Evolutionary conservation across 2,797 vertebrate genomes (phyloP).

Genomic region (Oceanodroma leucorhoa): DNA sequence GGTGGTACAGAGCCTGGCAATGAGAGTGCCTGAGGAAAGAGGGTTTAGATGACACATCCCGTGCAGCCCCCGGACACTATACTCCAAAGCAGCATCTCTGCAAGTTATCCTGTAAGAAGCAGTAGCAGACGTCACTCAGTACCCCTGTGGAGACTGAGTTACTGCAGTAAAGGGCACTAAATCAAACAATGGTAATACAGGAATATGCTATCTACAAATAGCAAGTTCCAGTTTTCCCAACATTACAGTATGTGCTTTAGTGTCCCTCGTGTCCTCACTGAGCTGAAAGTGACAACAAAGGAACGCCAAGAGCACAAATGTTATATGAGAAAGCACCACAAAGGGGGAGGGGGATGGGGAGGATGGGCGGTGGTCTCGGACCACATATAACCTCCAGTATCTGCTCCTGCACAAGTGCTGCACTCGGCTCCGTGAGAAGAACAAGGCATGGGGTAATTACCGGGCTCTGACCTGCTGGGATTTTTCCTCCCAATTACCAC

Average conservation of each 20-base stretch:
- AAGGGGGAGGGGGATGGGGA: neutral
- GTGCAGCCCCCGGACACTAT: neutral
- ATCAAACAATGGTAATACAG: neutral
- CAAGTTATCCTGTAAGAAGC: neutral
- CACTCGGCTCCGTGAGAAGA: fast-evolving
- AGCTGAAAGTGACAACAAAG: neutral
- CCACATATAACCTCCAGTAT: neutral
- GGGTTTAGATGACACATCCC: neutral
- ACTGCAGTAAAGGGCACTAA: neutral
- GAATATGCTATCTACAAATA: neutral
- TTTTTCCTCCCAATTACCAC: neutral
- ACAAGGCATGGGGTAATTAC: neutral
- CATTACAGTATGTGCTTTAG: neutral
- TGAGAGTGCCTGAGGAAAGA: neutral
- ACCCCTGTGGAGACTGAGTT: neutral
- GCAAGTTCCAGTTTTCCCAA: neutral
- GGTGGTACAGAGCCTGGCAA: neutral
- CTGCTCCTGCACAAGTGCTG: neutral
- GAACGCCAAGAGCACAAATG: neutral
- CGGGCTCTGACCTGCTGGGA: neutral
- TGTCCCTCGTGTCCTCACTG: neutral
- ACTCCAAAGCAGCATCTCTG: neutral
- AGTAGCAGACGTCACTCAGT: neutral
- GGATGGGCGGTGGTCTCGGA: neutral
- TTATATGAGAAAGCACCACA: neutral